These are phyloP conservation scores for Tetramorium simillimum DNA, from an alignment of 1,140 invertebrate genomes.

Conservation along the genomic window DNA sequence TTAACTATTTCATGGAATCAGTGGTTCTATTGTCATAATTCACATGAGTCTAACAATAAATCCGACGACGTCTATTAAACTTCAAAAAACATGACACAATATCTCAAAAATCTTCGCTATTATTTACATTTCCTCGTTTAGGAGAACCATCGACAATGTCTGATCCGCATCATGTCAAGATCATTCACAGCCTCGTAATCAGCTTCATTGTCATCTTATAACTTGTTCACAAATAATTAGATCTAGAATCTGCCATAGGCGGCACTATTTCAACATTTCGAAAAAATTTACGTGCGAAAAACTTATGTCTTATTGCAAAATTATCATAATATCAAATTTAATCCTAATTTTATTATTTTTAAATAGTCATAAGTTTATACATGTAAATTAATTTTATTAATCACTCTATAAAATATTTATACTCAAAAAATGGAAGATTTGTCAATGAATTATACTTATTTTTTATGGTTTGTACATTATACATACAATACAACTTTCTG, in stretches of 20 bases:
- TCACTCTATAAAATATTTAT: background rate
- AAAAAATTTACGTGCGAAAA: conserved; percentile 1
- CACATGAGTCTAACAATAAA: conserved; percentile 22
- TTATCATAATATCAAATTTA: background rate
- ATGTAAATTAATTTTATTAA: conserved; percentile 7
- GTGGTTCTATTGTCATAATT: conserved; percentile 1
- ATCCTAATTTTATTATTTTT: background rate
- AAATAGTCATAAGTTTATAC: background rate
- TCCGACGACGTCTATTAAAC: conserved; percentile 13
- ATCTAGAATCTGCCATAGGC: conserved; percentile 15
- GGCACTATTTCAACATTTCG: background rate
- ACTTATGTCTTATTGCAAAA: background rate
- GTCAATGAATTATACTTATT: background rate
- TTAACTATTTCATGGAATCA: conserved; percentile 41
- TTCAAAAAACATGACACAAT: conserved; percentile 27
- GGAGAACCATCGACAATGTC: conserved; percentile 34
- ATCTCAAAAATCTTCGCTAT: conserved; percentile 38
- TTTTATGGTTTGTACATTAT: background rate
- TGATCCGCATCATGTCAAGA: conserved; percentile 59
- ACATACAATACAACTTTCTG: background rate
- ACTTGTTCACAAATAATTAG: conserved; percentile 1
- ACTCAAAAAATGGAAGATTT: background rate
- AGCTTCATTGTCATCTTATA: conserved; percentile 33
- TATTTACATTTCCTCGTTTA: conserved; percentile 58
- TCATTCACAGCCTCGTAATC: conserved; percentile 72